phyloP scores from a whole-genome alignment of 2,113 vertebrate genomes.

The Mustela nigripes region DNA sequence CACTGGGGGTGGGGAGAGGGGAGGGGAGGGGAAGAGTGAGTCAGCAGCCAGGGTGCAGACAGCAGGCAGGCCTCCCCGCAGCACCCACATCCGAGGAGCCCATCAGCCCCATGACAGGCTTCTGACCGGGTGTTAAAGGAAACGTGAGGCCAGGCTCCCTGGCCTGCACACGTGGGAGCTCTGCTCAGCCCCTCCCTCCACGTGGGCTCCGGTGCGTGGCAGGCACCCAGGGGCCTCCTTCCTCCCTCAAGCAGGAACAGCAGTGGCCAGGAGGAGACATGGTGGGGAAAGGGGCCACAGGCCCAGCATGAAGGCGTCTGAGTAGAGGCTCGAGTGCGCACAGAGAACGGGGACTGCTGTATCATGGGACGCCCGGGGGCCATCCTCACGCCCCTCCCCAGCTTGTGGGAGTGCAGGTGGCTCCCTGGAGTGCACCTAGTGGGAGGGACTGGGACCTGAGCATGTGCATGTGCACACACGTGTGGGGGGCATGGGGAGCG shows the following conservation, averaged over 20 bases:
- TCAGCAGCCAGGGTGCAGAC: conserved; percentile 58
- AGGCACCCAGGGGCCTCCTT: neutral
- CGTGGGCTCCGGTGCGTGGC: accelerated
- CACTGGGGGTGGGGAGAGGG: neutral
- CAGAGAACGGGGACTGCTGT: neutral
- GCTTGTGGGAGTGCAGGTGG: neutral
- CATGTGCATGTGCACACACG: neutral
- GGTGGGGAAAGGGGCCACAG: neutral
- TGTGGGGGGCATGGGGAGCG: neutral
- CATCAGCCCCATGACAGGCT: neutral
- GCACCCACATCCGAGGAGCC: conserved; percentile 29
- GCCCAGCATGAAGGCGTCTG: neutral
- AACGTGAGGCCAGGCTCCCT: neutral
- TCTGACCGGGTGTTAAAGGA: neutral
- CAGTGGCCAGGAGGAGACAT: neutral
- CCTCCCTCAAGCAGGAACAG: neutral
- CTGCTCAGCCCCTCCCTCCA: neutral
- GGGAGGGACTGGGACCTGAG: neutral
- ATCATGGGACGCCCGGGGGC: neutral
- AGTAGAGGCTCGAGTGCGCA: neutral
- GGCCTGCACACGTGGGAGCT: conserved; percentile 51
- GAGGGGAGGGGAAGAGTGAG: conserved; percentile 42
- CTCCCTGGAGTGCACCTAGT: no score
- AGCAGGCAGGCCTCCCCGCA: conserved; percentile 48
- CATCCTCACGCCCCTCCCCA: neutral